Conservation (phyloP, 2,888 invertebrate species). For the Polydrusus cervinus region DNA sequence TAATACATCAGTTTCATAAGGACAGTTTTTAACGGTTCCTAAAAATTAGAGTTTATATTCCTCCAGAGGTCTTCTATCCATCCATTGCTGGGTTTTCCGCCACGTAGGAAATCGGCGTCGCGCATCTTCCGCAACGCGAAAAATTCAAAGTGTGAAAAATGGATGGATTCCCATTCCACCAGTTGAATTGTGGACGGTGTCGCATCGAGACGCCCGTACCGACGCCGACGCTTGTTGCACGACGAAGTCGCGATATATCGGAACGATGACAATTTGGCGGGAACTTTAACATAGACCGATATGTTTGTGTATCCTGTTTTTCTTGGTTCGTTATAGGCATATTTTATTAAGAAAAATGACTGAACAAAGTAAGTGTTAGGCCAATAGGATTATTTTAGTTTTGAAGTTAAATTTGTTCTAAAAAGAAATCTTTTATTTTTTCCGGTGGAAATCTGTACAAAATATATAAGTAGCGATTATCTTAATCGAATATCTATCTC, state of each 20-base stretch:
- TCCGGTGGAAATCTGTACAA: too few species aligned
- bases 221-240: slow-evolving; percentile 18
- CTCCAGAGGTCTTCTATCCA: too few species aligned
- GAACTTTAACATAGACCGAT: slow-evolving; percentile 13
- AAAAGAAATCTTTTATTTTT: not conserved
- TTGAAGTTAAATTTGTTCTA: too few species aligned
- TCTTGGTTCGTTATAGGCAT: not conserved
- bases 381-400: not conserved
- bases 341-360: slow-evolving; percentile 2
- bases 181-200: slow-evolving; percentile 44
- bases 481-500: too few species aligned
- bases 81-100: not conserved
- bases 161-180: slow-evolving; percentile 39
- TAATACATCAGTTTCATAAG: too few species aligned
- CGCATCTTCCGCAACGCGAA: slow-evolving; percentile 4
- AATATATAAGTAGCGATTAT: too few species aligned
- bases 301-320: not conserved
- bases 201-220: slow-evolving; percentile 29
- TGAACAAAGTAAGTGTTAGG: slow-evolving; percentile 10
- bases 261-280: slow-evolving; percentile 21
- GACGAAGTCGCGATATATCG: slow-evolving; percentile 11
- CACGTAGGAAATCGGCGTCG: not conserved
- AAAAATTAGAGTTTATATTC: too few species aligned
- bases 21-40: too few species aligned
- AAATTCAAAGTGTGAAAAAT: slow-evolving; percentile 8